Percentiles rank a stretch among this genome's conserved stretches.
Conservation (phyloP, 2,888 invertebrate genomes). For the Sclerodermus sp. region DNA sequence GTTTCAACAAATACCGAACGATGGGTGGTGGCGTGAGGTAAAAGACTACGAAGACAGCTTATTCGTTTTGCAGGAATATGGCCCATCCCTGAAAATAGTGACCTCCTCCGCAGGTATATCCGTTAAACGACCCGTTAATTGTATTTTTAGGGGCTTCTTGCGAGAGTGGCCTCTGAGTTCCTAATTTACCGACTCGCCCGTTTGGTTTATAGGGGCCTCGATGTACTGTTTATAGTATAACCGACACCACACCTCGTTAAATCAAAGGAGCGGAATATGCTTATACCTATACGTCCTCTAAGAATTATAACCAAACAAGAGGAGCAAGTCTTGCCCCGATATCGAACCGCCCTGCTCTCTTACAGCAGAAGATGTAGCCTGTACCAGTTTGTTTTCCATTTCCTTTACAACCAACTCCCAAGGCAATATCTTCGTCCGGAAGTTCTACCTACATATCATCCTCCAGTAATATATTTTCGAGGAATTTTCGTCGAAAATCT, state of each 20-base stretch:
- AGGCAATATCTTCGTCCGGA: no score
- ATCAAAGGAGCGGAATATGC: conserved; percentile 43
- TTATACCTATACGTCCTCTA: conserved; percentile 31
- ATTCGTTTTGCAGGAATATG: no score
- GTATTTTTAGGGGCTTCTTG: conserved; percentile 51
- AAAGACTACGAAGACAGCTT: no score
- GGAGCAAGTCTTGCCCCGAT: conserved; percentile 13
- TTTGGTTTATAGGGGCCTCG: conserved; percentile 50
- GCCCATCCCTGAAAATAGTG: conserved; percentile 21
- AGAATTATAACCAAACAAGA: conserved; percentile 40
- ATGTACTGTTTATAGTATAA: conserved; percentile 49
- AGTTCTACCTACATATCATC: no score
- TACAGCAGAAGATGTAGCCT: no score
- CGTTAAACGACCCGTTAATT: conserved; percentile 51
- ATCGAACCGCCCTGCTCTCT: no score
- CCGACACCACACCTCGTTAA: conserved; percentile 54
- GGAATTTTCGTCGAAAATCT: no score
- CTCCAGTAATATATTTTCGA: no score
- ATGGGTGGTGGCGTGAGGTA: no score
- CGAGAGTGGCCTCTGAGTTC: conserved; percentile 35
- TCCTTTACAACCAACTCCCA: no score
- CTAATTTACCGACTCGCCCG: conserved; percentile 51
- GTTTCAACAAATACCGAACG: no score
- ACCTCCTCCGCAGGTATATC: conserved; percentile 32
- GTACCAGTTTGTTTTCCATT: no score